Base-by-base conservation (phyloP, 2,113 vertebrate genomes). In the Mola mola region DNA sequence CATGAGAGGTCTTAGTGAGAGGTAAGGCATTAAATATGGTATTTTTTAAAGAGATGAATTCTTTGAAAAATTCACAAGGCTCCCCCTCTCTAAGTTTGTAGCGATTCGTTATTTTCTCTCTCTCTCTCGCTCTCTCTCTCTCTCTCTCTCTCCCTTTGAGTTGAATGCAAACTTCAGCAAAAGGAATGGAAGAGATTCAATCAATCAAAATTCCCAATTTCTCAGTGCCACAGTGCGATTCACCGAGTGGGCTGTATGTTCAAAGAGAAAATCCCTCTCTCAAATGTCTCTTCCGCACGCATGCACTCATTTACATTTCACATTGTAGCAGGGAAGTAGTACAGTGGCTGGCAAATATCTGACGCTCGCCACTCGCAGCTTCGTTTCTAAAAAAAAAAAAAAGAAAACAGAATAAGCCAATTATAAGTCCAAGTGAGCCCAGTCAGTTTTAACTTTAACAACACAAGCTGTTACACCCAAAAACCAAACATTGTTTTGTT, bases 21-120 rank as follows among this genome's bases (percentile, higher is more conserved):
- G 83, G 88, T 88, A 88, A 87, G 84, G 87, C 87, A 90, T 90
- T 91, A 92, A 91, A 92, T n/a, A 86, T 82, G 34, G 68, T 82
- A 78, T 87, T 81, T 90, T n/a, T 68, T 66, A 68, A 58, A 87
- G 70, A 84, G 65, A 87, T 73, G 79, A 81, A 89, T 87, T 84
- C 84, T 90, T 84, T 82, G 73, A 90, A 80, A 85, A 88, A 87
- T 89, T 91, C 73, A 85, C 72, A 7, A 79, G 48, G 15, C 75
- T 79, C 62, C 62, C 67, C 72, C 71, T 84, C 74, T 84, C 77
- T 59, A 69, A 86, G 68, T 85, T 77, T 60, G 69, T 66, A 77
- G 67, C n/a, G n/a, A n/a, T n/a, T n/a, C n/a, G n/a, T n/a, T n/a
- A n/a, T n/a, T n/a, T n/a, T n/a, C n/a, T n/a, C n/a, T n/a, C n/a